Percentiles rank a stretch among this genome's conserved stretches.
Conservation (phyloP, 2,797 vertebrate genomes). For the Melanogrammus aeglefinus region DNA sequence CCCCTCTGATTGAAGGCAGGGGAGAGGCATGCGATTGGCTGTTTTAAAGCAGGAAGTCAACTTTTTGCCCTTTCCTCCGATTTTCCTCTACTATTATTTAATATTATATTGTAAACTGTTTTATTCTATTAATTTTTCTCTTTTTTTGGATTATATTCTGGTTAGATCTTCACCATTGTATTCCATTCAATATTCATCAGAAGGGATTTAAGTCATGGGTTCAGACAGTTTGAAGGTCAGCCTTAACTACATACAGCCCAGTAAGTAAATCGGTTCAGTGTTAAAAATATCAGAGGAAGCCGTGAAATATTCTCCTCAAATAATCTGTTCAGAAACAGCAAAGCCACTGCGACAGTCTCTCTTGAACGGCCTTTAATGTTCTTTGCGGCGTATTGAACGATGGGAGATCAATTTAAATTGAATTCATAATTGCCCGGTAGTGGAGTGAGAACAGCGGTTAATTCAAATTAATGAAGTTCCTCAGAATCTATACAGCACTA, state of each 20-base stretch:
- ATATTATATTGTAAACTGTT: background rate
- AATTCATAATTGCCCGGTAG: constrained; percentile 67
- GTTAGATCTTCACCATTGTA: background rate
- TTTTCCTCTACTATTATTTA: no score
- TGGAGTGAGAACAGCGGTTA: constrained; percentile 50
- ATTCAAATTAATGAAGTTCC: constrained; percentile 75
- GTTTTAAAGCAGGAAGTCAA: background rate
- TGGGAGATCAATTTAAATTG: constrained; percentile 67
- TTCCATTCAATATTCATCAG: background rate
- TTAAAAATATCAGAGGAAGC: background rate
- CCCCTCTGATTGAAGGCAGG: constrained; percentile 33
- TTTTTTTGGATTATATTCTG: background rate
- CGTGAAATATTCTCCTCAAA: background rate
- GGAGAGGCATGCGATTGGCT: constrained; percentile 37
- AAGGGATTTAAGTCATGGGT: no score
- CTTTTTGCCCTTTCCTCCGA: no score
- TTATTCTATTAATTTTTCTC: background rate
- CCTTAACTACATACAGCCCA: no score
- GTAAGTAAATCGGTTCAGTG: background rate
- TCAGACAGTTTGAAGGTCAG: background rate
- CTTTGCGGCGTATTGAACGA: constrained; percentile 32
- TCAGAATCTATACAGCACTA: constrained; percentile 63
- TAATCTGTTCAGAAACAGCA: background rate
- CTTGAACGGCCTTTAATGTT: background rate
- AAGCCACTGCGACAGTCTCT: no score